Evolutionary conservation across 2,888 invertebrate species (phyloP).

Genomic region (Tridacna gigas): DNA sequence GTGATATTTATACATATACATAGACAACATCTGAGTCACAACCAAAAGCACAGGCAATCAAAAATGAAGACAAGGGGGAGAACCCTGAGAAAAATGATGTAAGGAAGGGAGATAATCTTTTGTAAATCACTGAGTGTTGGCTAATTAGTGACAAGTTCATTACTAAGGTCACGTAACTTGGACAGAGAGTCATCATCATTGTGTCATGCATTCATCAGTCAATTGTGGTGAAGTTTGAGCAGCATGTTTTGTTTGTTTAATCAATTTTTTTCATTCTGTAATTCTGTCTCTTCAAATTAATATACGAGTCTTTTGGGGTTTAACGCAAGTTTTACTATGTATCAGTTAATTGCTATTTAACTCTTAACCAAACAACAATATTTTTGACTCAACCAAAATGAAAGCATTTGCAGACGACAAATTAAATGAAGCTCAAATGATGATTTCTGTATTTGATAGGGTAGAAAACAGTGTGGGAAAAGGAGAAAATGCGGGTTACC

Average conservation of each 20-base stretch:
- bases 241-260: not conserved
- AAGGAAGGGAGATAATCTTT: conserved; percentile 47
- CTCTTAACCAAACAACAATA: no score
- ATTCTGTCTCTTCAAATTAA: no score
- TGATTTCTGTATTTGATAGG: no score
- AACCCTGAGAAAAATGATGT: conserved; percentile 40
- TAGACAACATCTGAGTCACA: conserved; percentile 14
- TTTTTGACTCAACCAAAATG: no score
- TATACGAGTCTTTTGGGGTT: no score
- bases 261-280: no score
- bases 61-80: conserved; percentile 34
- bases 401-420: no score
- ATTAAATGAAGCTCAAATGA: no score
- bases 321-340: no score
- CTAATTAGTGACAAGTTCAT: conserved; percentile 27
- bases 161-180: conserved; percentile 11
- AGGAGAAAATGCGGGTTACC: no score
- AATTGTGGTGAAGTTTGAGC: not conserved
- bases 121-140: conserved; percentile 24
- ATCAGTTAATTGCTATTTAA: no score
- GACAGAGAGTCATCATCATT: conserved; percentile 6
- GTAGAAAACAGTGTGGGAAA: no score
- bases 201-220: not conserved
- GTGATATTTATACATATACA: not conserved
- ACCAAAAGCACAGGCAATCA: conserved; percentile 12